These are phyloP conservation scores for Protomyctophum bolini DNA, from an alignment of 2,113 vertebrate genomes.

Conservation along the genomic window DNA sequence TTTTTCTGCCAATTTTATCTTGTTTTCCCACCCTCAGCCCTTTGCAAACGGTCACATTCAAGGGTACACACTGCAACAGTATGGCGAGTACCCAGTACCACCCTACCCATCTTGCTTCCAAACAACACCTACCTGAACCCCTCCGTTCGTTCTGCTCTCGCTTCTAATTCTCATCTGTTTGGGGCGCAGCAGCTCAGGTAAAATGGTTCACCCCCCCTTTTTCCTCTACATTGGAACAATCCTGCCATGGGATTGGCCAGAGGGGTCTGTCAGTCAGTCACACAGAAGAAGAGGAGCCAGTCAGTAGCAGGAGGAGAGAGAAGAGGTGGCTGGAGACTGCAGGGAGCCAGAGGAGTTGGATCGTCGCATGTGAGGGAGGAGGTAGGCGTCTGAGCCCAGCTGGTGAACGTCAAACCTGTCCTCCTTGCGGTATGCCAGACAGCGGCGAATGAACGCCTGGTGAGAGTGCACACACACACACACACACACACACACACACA, in stretches of 20 bases:
- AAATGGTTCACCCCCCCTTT: background rate
- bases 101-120: background rate
- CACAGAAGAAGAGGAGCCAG: constrained; percentile 40
- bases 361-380: constrained; percentile 98
- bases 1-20: background rate
- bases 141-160: constrained; percentile 23
- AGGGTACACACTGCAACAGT: background rate
- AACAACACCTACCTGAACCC: background rate
- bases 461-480: background rate
- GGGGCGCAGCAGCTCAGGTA: constrained; percentile 20
- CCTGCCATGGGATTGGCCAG: constrained; percentile 25
- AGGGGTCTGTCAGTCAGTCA: constrained; percentile 37
- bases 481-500: too few species aligned
- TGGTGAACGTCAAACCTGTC: constrained; percentile 98
- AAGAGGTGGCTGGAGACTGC: constrained; percentile 87
- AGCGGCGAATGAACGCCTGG: constrained; percentile 97
- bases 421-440: constrained; percentile 98
- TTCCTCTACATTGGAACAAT: constrained; percentile 26
- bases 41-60: constrained; percentile 23
- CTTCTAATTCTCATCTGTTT: constrained; percentile 31
- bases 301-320: constrained; percentile 94
- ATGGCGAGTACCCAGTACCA: too few species aligned
- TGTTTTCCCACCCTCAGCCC: background rate
- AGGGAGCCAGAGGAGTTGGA: constrained; percentile 97
- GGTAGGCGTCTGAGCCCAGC: constrained; percentile 95